Evolutionary conservation across 1,140 invertebrate genomes (phyloP), one percentile per base, ranked within the genome.

Genomic region (Drosophila sulfurigaster): DNA sequence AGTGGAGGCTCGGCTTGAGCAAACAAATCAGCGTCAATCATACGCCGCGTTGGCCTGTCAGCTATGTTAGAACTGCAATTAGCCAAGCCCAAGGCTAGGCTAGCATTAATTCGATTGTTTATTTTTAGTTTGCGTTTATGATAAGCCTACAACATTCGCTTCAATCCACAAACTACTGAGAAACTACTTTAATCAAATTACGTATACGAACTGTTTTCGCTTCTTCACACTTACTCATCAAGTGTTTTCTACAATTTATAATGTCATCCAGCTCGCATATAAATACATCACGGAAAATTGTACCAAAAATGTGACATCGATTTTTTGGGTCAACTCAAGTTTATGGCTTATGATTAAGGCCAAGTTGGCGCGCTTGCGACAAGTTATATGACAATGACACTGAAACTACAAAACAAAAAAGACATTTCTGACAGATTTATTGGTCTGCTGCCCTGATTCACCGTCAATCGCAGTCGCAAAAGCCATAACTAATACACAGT

Each of bases 11-110:
- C 64, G 43, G 32, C 49, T 60, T 74, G 59, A 58, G 59, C 65
- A 82, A 86, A 86, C 82, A 86, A 87, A 86, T 87, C 82, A 86
- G 62, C 68, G 82, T 86, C 82, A 86, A 87, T 87, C 82, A 83
- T 78, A 81, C 74, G 78, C 57, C 77, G 52, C 74, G 73, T 70
- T 77, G 73, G 8, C 25, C 81, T 75, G 81, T 85, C 78, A 87
- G 67, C 56, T 76, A 48, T 63, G 78, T 82, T 79, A 64, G 38
- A 58, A 20, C 62, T 63, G 59, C 79, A 63, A 75, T 75, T 75
- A 70, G 56, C 54, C 68, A 71, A 73, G 76, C 79, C 80, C 64
- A 83, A 48, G 43, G 15, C 5, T 5, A 49, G 10, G 4, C 1
- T 4, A 30, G 28, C 6, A 15, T 13, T 15, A 35, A 52, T 30